Evolutionary conservation across 2,888 invertebrate species (phyloP), one percentile per base, ranked within the genome.

Genomic region (Tetragnatha montana): DNA sequence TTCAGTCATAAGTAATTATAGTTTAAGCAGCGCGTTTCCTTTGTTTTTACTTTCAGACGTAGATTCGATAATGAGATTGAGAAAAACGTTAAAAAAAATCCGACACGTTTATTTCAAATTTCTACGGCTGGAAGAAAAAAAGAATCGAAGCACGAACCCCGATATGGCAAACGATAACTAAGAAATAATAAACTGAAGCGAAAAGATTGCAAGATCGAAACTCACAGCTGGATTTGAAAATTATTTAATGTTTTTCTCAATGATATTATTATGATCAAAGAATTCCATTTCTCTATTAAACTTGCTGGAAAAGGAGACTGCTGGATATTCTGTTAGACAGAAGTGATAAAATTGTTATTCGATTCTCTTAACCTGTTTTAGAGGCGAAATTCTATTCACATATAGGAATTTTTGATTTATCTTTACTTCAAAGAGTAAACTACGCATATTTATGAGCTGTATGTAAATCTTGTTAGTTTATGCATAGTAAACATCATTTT

Each of bases 181-280:
- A 49, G 49, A 81, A 71, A 81, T 81, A 50, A 81, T 81, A 47
- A 81, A 81, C 70, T 70, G 50, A 50, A 50, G 71, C 71, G 47
- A 49, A 21, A 50, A 81, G 70, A 49, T 50, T 81, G 70, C 7
- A 19, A 21, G 8, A 35, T 17, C 14, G 60, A 60, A 60, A 6
- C 14, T 4, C 60, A 17, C 60, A 60, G 60, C 60, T 60, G 60
- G 17, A 60, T 60, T 60, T 10, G 12, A 49, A 19, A 51, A 81
- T 74, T 83, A 17, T 35, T 60, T 75, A n/a, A 51, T 49, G n/a
- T 22, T 83, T 83, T 50, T 75, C 35, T 83, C 60, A 74, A 83
- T 83, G 68, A 74, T 74, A 83, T 74, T 68, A 73, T 47, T 35
- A 47, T 70, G 19, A 49, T 51, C 49, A 21, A 19, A 22, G 19